Conservation (phyloP, 2,888 invertebrate genomes). For the Chelonus formosanus region DNA sequence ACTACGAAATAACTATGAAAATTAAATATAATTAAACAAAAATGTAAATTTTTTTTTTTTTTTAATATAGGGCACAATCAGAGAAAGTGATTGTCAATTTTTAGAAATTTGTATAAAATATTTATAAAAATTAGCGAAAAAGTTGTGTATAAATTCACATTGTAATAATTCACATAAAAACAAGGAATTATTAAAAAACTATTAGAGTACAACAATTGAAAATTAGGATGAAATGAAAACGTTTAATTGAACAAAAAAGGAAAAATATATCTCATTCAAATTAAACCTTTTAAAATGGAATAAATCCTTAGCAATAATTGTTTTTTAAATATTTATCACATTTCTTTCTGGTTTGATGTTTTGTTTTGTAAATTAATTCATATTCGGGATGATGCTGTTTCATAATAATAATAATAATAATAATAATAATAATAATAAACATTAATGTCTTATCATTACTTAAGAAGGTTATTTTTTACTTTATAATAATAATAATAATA, state of each 20-base stretch:
- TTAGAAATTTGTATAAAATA: too few relatives aligned
- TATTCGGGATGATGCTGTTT: slow-evolving; percentile 37
- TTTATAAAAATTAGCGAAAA: too few relatives aligned
- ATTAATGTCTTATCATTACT: slow-evolving; percentile 58
- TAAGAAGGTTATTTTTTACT: slow-evolving; percentile 53
- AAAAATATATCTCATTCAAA: slow-evolving; percentile 36
- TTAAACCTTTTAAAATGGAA: slow-evolving; percentile 54
- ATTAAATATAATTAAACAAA: slow-evolving; percentile 34
- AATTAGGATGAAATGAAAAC: slow-evolving; percentile 33
- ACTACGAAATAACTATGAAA: slow-evolving; percentile 22
- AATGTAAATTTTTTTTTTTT: slow-evolving; percentile 17
- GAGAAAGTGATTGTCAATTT: too few relatives aligned
- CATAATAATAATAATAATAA: slow-evolving; percentile 40
- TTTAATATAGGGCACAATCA: background rate
- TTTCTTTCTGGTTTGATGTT: background rate
- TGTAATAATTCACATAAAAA: too few relatives aligned
- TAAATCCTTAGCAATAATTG: slow-evolving; percentile 34
- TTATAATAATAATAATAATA: slow-evolving; percentile 16
- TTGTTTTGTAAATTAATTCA: too few relatives aligned
- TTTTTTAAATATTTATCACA: slow-evolving; percentile 39
- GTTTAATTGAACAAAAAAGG: slow-evolving; percentile 23
- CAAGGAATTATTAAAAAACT: too few relatives aligned
- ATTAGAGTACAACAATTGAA: slow-evolving; percentile 15
- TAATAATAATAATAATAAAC: slow-evolving; percentile 45
- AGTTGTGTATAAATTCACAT: too few relatives aligned